A percentile compares a stretch with the other conserved stretches of the same genome.
phyloP scores from a whole-genome alignment of 2,113 vertebrate species.

The Petaurus breviceps region DNA sequence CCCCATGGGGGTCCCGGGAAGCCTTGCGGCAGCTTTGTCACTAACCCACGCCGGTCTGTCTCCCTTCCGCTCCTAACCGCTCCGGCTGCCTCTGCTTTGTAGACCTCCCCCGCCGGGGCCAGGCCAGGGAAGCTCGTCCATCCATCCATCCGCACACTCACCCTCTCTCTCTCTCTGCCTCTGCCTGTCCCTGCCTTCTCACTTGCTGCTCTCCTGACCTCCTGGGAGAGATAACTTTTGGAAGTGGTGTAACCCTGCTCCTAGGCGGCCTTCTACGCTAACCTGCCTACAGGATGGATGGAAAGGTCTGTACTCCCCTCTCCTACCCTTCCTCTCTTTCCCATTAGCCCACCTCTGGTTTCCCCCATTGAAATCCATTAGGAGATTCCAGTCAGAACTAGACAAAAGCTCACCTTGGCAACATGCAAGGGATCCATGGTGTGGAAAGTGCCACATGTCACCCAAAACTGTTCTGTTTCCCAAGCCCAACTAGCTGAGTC shows the following conservation, averaged over 20 bases:
- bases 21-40: slow-evolving; percentile 28
- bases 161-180: slow-evolving; percentile 22
- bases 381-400: background rate
- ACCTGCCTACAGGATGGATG: slow-evolving; percentile 57
- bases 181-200: slow-evolving; percentile 73
- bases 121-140: slow-evolving; percentile 27
- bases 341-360: background rate
- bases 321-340: background rate
- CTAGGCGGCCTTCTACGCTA: slow-evolving; percentile 42
- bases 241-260: slow-evolving; percentile 47
- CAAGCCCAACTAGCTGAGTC: background rate
- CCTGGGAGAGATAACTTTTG: slow-evolving; percentile 59
- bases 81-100: slow-evolving; percentile 48
- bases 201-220: slow-evolving; percentile 14
- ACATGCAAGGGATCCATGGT: background rate
- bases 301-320: slow-evolving; percentile 70
- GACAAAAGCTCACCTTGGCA: background rate
- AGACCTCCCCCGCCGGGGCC: background rate
- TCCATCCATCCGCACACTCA: slow-evolving; percentile 1
- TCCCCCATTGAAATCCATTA: background rate
- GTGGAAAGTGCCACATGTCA: background rate
- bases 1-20: background rate
- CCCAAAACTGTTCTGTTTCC: background rate
- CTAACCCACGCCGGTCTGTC: slow-evolving; percentile 46
- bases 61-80: slow-evolving; percentile 45